Evolutionary conservation across 2,888 invertebrate species (phyloP).

Genomic region (Sesia apiformis): DNA sequence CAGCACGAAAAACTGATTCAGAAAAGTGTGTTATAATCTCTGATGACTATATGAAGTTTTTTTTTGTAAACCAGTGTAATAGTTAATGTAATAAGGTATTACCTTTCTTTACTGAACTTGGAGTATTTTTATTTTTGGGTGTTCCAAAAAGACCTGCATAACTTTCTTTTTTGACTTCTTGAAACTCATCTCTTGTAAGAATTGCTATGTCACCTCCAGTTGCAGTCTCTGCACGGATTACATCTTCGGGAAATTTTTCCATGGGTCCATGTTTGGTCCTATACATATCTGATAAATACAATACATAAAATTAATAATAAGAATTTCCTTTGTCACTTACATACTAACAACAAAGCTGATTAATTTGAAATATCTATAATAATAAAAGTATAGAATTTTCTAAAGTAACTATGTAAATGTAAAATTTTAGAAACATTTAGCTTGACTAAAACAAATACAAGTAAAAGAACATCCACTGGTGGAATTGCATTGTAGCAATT

Average conservation of each 20-base stretch:
- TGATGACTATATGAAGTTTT: neutral
- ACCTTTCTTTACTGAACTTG: slow-evolving; percentile 46
- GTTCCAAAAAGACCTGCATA: slow-evolving; percentile 63
- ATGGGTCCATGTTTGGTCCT: slow-evolving; percentile 79
- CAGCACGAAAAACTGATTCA: too few species aligned
- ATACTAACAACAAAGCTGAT: neutral
- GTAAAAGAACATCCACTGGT: too few species aligned
- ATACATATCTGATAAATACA: slow-evolving; percentile 68
- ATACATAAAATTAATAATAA: neutral
- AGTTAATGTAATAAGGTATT: neutral
- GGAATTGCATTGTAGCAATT: too few species aligned
- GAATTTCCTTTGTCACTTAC: neutral
- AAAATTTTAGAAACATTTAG: too few species aligned
- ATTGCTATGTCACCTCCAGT: slow-evolving; percentile 83
- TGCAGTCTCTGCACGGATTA: slow-evolving; percentile 81
- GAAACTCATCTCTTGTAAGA: slow-evolving; percentile 73
- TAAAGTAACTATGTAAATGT: too few species aligned
- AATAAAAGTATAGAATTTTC: neutral
- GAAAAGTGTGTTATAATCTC: too few species aligned
- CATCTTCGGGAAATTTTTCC: slow-evolving; percentile 87
- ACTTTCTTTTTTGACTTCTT: slow-evolving; percentile 58
- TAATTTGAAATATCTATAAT: neutral
- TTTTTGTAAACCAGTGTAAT: neutral
- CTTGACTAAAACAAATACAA: neutral
- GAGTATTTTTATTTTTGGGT: slow-evolving; percentile 35